phyloP scores from a whole-genome alignment of 1,140 invertebrate genomes.

The Agrypnia vestita region DNA sequence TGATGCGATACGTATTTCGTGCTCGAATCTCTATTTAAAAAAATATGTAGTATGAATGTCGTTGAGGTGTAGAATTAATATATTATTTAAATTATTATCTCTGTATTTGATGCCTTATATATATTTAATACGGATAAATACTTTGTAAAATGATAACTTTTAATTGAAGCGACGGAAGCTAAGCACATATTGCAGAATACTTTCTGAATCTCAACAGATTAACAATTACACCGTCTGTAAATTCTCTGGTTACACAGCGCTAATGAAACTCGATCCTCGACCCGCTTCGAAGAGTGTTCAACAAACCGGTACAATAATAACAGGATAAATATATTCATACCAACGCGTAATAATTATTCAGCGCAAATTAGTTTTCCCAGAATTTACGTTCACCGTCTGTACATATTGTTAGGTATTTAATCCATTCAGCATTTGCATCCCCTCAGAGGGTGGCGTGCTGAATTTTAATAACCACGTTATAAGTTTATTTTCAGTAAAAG shows the following conservation, averaged over 20 bases:
- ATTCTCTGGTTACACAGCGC: slow-evolving; percentile 25
- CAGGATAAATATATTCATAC: slow-evolving; percentile 38
- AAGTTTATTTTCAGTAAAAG: slow-evolving; percentile 41
- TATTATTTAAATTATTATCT: neutral
- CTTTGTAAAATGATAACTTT: neutral
- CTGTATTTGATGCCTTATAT: neutral
- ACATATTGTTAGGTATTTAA: slow-evolving; percentile 32
- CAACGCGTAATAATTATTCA: slow-evolving; percentile 36
- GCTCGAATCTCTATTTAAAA: too few species aligned
- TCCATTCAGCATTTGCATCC: slow-evolving; percentile 26
- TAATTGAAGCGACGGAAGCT: neutral
- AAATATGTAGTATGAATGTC: too few species aligned
- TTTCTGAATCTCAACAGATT: neutral
- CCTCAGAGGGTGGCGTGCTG: slow-evolving; percentile 13
- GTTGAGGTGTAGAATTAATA: too few species aligned
- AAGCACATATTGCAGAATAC: neutral
- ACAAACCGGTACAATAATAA: slow-evolving; percentile 28
- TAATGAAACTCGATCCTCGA: slow-evolving; percentile 28
- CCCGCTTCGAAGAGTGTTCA: slow-evolving; percentile 18
- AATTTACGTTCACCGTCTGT: slow-evolving; percentile 30
- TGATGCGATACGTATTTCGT: too few species aligned
- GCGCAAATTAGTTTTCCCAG: slow-evolving; percentile 33
- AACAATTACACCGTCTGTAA: neutral
- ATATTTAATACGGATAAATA: too few species aligned
- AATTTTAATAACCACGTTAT: slow-evolving; percentile 50